Conservation (phyloP, 2,888 invertebrate genomes). For the Zygaena filipendulae region DNA sequence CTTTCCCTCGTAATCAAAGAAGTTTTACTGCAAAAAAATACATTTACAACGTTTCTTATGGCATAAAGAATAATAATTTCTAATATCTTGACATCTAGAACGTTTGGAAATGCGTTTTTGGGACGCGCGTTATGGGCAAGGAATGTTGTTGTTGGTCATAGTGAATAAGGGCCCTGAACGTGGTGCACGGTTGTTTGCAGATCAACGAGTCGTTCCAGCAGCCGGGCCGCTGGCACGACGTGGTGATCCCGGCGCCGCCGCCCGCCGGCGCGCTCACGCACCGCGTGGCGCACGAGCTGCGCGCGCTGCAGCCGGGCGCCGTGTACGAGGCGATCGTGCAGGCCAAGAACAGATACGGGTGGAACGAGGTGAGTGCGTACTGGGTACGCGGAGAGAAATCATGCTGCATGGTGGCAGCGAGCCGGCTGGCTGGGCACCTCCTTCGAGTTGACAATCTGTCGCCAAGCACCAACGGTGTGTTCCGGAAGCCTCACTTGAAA, state of each 20-base stretch:
- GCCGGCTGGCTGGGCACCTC: conserved; percentile 3
- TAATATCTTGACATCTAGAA: too few relatives aligned
- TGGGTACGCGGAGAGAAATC: neutral
- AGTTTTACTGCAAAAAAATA: too few relatives aligned
- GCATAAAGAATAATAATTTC: too few relatives aligned
- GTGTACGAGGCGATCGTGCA: conserved; percentile 80
- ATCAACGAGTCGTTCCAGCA: conserved; percentile 78
- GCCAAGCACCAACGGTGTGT: too few relatives aligned
- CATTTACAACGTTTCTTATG: too few relatives aligned
- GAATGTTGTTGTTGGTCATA: too few relatives aligned
- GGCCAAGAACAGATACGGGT: conserved; percentile 79
- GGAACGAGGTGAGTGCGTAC: conserved; percentile 68
- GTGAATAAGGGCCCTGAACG: too few relatives aligned
- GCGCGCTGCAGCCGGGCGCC: conserved; percentile 71
- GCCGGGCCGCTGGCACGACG: conserved; percentile 78
- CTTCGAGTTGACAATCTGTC: too few relatives aligned
- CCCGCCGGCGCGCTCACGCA: conserved; percentile 47
- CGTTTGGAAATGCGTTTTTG: too few relatives aligned
- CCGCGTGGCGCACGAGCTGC: conserved; percentile 73
- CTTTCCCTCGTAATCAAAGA: neutral
- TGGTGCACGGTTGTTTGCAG: conserved; percentile 38
- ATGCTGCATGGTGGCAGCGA: conserved; percentile 9
- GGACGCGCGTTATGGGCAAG: too few relatives aligned
- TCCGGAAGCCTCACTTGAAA: too few relatives aligned
- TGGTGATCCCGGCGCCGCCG: conserved; percentile 58